Evolutionary conservation across 2,888 invertebrate species (phyloP).

Genomic region (Agrilus biguttatus): DNA sequence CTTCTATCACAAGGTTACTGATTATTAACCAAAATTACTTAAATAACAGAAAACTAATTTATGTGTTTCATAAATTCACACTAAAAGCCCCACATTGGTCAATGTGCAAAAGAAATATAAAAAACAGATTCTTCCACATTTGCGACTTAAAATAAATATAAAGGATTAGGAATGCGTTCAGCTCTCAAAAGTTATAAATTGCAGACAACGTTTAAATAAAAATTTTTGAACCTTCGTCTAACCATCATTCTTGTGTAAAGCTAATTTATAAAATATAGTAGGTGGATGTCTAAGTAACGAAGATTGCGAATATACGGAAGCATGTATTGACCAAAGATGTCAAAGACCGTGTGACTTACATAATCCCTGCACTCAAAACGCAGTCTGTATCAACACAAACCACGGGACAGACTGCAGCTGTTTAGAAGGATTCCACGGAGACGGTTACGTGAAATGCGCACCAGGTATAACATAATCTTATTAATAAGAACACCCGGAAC

Average conservation of each 20-base stretch:
- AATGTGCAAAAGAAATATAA: too few relatives aligned
- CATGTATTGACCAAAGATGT: conserved; percentile 73
- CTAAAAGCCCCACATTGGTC: too few relatives aligned
- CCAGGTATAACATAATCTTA: conserved; percentile 42
- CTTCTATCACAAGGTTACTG: too few relatives aligned
- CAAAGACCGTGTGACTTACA: conserved; percentile 76
- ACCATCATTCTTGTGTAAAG: background rate
- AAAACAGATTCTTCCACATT: too few relatives aligned
- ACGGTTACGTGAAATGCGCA: conserved; percentile 68
- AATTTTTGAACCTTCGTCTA: too few relatives aligned
- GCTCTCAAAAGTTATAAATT: too few relatives aligned
- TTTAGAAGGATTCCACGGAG: conserved; percentile 73
- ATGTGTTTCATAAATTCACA: too few relatives aligned
- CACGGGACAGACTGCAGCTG: conserved; percentile 80
- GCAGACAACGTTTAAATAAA: too few relatives aligned
- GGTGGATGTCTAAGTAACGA: conserved; percentile 76
- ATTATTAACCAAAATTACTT: too few relatives aligned
- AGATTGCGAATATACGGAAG: conserved; percentile 74
- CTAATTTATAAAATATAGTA: conserved; percentile 24
- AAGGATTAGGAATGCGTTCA: too few relatives aligned
- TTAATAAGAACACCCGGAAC: conserved; percentile 1
- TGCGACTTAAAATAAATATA: too few relatives aligned
- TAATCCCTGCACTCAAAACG: conserved; percentile 71
- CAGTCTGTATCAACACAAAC: conserved; percentile 76
- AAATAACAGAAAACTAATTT: too few relatives aligned